These are phyloP conservation scores for Siniperca chuatsi DNA, from an alignment of 2,113 vertebrate species.

Conservation along the genomic window DNA sequence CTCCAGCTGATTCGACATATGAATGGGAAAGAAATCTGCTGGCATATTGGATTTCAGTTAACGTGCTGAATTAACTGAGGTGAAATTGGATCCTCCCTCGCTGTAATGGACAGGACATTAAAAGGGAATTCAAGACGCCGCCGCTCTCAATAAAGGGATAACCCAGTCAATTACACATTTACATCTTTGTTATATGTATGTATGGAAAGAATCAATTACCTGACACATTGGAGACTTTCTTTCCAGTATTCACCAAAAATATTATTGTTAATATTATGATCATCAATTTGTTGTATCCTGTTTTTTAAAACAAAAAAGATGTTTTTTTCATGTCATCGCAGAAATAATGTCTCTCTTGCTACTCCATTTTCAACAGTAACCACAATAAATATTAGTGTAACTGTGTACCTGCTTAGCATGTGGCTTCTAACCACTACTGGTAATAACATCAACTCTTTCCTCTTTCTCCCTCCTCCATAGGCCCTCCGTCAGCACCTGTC, in stretches of 20 bases:
- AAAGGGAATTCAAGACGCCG: constrained; percentile 62
- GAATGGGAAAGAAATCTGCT: constrained; percentile 63
- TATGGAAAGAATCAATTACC: constrained; percentile 30
- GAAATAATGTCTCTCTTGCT: neutral
- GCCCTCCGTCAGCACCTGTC: constrained; percentile 93
- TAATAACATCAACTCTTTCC: neutral
- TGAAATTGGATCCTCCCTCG: constrained; percentile 65
- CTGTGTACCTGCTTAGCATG: constrained; percentile 3
- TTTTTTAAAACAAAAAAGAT: neutral
- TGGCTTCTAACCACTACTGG: neutral
- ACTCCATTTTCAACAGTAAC: neutral
- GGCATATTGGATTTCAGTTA: constrained; percentile 71
- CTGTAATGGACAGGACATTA: constrained; percentile 67
- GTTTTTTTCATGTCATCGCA: neutral
- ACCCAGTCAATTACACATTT: constrained; percentile 53
- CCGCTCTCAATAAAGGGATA: constrained; percentile 40
- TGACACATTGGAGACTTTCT: neutral
- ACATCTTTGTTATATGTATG: constrained; percentile 17
- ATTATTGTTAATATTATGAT: neutral
- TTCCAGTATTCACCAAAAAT: neutral
- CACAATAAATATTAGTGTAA: neutral
- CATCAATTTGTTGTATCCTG: neutral
- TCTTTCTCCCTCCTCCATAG: constrained; percentile 72
- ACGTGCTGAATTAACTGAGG: constrained; percentile 65
- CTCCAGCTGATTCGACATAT: constrained; percentile 55